phyloP scores from a whole-genome alignment of 2,888 invertebrate species.

The Ornithoptera priamus region DNA sequence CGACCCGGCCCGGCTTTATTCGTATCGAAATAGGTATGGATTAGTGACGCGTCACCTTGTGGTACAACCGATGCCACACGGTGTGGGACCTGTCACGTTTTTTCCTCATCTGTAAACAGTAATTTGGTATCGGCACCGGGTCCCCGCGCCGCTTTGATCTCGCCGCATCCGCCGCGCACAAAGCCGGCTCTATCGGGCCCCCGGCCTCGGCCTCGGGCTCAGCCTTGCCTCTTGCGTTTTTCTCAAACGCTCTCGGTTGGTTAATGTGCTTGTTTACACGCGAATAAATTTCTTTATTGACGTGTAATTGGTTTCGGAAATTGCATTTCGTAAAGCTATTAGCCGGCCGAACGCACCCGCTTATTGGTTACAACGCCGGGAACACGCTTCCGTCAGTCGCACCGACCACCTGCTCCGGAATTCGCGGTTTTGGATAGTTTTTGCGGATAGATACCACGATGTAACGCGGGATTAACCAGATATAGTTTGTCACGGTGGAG shows the following conservation, averaged over 20 bases:
- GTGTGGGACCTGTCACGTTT: constrained; percentile 64
- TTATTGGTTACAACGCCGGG: constrained; percentile 7
- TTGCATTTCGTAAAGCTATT: constrained; percentile 36
- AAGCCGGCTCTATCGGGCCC: constrained; percentile 42
- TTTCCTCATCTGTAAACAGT: constrained; percentile 63
- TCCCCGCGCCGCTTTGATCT: constrained; percentile 56
- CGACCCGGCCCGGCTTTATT: too few relatives aligned
- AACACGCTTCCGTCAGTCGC: constrained; percentile 5
- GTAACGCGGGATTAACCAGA: too few relatives aligned
- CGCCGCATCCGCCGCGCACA: constrained; percentile 71
- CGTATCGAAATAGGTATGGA: constrained; percentile 6
- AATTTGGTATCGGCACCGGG: constrained; percentile 52
- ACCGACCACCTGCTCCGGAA: neutral
- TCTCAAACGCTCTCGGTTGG: constrained; percentile 11
- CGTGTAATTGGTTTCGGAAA: constrained; percentile 40
- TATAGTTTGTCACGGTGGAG: too few relatives aligned
- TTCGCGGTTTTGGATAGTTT: neutral
- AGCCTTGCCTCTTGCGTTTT: constrained; percentile 23
- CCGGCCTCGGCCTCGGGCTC: constrained; percentile 8
- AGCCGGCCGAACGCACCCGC: constrained; percentile 32
- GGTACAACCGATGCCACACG: constrained; percentile 31
- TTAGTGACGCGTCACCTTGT: constrained; percentile 4
- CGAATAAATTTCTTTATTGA: constrained; percentile 41
- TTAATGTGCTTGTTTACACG: constrained; percentile 39
- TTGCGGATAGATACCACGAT: too few relatives aligned